Conservation (phyloP, 30 jellyfish, hydroid and myxozoan species). For the Nemopilema nomurai region DNA sequence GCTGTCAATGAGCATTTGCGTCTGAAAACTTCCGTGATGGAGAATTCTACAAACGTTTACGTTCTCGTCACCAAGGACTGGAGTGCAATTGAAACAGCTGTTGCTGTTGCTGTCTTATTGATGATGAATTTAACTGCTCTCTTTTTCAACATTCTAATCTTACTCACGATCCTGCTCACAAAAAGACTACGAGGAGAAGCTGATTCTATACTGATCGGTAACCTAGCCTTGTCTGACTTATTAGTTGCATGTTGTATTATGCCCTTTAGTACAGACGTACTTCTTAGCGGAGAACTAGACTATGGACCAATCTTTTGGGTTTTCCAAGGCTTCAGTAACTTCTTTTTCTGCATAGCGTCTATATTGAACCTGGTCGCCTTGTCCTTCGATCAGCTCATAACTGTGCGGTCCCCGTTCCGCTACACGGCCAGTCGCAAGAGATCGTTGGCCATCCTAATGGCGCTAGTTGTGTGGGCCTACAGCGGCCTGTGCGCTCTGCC, state of each 20-base stretch:
- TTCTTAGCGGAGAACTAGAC: constrained; percentile 4
- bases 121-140: constrained; percentile 20
- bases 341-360: constrained; percentile 60
- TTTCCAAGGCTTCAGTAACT: constrained; percentile 40
- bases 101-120: background rate
- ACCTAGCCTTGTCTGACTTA: constrained; percentile 45
- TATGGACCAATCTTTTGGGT: background rate
- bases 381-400: constrained; percentile 40
- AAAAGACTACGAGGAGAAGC: constrained; percentile 23
- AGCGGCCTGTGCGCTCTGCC: constrained; percentile 50
- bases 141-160: background rate
- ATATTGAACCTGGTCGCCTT: constrained; percentile 29
- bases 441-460: constrained; percentile 7
- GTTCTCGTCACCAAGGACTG: constrained; percentile 25
- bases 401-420: constrained; percentile 32
- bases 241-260: constrained; percentile 41
- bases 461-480: constrained; percentile 29
- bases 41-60: background rate
- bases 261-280: constrained; percentile 24
- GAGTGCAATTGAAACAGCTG: constrained; percentile 3
- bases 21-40: background rate
- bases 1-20: background rate
- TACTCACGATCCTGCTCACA: constrained; percentile 17
- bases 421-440: constrained; percentile 27
- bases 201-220: constrained; percentile 19